phyloP scores from a whole-genome alignment of 2,113 vertebrate genomes.

The Chionomys nivalis region DNA sequence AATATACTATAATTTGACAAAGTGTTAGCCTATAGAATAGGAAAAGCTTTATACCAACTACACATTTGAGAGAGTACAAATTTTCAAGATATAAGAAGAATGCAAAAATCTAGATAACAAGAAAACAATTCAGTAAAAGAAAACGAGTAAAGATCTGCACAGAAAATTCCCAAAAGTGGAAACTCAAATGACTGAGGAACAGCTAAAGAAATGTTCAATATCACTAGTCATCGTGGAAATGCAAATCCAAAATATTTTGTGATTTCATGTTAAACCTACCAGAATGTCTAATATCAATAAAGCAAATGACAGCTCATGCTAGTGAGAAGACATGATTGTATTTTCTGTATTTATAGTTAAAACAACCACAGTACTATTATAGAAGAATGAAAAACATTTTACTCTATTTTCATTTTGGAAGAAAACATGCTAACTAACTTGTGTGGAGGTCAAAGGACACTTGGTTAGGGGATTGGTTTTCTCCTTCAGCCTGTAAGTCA shows the following conservation, averaged over 20 bases:
- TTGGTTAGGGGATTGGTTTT: not conserved
- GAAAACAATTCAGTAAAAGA: not conserved
- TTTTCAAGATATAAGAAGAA: not conserved
- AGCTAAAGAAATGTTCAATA: not conserved
- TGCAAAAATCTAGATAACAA: not conserved
- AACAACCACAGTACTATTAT: not conserved
- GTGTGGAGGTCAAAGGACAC: not conserved
- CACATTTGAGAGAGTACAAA: not conserved
- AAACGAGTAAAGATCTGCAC: not conserved
- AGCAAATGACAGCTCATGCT: not conserved
- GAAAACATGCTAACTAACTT: not conserved
- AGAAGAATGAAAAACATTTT: not conserved
- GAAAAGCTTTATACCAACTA: not conserved
- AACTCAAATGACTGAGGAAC: not conserved
- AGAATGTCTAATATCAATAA: not conserved
- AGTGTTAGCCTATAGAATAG: not conserved
- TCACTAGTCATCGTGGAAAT: not conserved
- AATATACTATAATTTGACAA: not conserved
- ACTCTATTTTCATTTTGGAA: not conserved
- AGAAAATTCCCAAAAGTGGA: not conserved
- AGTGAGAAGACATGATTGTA: not conserved
- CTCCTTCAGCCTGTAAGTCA: not conserved
- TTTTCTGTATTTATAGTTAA: not conserved
- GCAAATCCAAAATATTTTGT: not conserved
- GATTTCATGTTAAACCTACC: not conserved